Percentiles rank a stretch among this genome's conserved stretches.
Conservation (phyloP, 1,140 invertebrate genomes). For the Philopotamus ludificatus region DNA sequence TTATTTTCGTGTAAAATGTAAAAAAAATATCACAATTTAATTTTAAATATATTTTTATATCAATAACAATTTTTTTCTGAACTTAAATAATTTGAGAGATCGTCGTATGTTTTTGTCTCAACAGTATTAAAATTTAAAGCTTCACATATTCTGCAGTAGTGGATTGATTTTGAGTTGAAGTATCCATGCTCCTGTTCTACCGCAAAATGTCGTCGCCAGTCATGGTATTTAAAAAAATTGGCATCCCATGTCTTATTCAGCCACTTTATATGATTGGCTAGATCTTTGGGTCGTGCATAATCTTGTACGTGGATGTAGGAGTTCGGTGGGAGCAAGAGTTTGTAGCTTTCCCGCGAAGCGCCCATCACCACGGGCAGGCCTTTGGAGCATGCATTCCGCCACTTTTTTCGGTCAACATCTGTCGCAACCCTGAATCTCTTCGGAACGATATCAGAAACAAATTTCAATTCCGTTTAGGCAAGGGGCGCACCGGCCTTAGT, state of each 20-base stretch:
- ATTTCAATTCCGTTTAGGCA: slow-evolving; percentile 58
- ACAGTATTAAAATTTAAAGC: slow-evolving; percentile 65
- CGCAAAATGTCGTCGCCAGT: slow-evolving; percentile 66
- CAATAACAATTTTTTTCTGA: slow-evolving; percentile 56
- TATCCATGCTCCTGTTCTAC: slow-evolving; percentile 74
- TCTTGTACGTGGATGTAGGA: slow-evolving; percentile 76
- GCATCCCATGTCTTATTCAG: slow-evolving; percentile 48
- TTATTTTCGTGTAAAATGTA: too few species aligned
- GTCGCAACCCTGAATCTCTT: slow-evolving; percentile 69
- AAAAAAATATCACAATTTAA: slow-evolving; percentile 59
- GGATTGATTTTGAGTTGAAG: slow-evolving; percentile 64
- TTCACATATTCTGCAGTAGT: slow-evolving; percentile 81
- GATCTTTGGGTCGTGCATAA: slow-evolving; percentile 60
- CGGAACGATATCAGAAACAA: slow-evolving; percentile 74
- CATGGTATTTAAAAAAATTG: slow-evolving; percentile 58
- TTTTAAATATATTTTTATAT: slow-evolving; percentile 69
- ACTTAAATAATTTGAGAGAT: slow-evolving; percentile 56
- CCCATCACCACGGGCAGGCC: slow-evolving; percentile 72
- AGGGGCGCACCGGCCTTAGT: slow-evolving; percentile 56
- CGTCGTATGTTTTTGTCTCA: slow-evolving; percentile 54
- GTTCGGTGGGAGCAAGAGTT: slow-evolving; percentile 59
- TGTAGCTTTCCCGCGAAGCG: slow-evolving; percentile 52
- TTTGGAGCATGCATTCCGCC: slow-evolving; percentile 61
- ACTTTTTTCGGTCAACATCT: slow-evolving; percentile 73
- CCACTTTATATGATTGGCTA: slow-evolving; percentile 59